Base-by-base conservation (phyloP, 2,888 invertebrate species). In the Agrilus mali region DNA sequence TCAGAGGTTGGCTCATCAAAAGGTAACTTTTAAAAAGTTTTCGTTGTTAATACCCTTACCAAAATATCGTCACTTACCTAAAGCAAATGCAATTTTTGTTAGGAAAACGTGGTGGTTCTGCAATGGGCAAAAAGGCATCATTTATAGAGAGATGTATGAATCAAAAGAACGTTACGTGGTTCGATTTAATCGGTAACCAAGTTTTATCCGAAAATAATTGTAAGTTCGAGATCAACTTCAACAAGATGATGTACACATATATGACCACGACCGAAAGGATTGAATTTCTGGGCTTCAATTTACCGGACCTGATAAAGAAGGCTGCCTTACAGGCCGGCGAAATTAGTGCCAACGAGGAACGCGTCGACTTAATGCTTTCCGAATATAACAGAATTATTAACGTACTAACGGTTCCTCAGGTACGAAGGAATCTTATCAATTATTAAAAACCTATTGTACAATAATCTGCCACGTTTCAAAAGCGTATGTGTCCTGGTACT, bases 191-290 rank as follows among this genome's bases (percentile, higher is more conserved):
- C 37, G 80, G 78, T 0, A 74, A 75, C 44, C 73, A 75, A 40
- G 70, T 83, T 39, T 68, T 85, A 50, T 73, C 79, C 41, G 86
- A 87, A 54, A 75, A 77, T 49, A 72, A 74, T 7, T 63, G 84
- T 42, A 70, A 75, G 48, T 84, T 86, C 56, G 64, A 71, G 36
- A 66, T 84, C 0, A 81, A 86, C 59, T 80, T 86, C 52, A 70
- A 79, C 47, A 64, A 64, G 22, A 69, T 77, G 4, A 68, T 87
- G 22, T 84, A 84, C 53, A 74, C 78, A 43, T 66, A 78, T 1
- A 77, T 85, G 51, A 75, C 75, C 16, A 85, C 86, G 60, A 81
- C 83, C 1, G 82, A 84, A 60, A 66, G 85, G 2, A 72, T 88
- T 67, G 86, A 86, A 56, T 75, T 76, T 54, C 60, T 86, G 35